Evolutionary conservation across 2,888 invertebrate genomes (phyloP).

Genomic region (Drosophila fulvimacula): DNA sequence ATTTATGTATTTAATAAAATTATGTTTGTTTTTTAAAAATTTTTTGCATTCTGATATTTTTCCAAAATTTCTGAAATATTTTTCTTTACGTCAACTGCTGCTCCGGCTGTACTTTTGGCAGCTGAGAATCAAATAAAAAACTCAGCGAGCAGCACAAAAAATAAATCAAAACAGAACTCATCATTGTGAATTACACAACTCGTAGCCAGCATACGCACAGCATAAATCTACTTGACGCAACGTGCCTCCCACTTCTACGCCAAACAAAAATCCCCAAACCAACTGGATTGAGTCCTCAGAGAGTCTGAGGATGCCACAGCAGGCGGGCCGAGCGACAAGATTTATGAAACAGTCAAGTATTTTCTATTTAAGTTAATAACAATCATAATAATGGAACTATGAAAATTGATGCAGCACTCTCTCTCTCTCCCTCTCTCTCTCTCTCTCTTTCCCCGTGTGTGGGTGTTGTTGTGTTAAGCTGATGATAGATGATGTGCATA

Average conservation of each 20-base stretch:
- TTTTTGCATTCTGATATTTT: background rate
- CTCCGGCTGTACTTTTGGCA: constrained; percentile 1
- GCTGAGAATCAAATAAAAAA: constrained; percentile 9
- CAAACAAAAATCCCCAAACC: constrained; percentile 1
- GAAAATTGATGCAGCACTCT: constrained; percentile 72
- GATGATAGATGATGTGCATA: constrained; percentile 80
- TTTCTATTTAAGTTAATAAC: constrained; percentile 83
- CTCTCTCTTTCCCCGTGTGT: constrained; percentile 6
- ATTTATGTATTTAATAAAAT: background rate
- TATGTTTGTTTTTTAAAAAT: background rate
- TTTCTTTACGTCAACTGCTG: background rate
- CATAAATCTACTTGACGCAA: constrained; percentile 73
- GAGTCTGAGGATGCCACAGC: constrained; percentile 39
- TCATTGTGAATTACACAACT: constrained; percentile 56
- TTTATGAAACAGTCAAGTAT: constrained; percentile 81
- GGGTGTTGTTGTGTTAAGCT: constrained; percentile 39
- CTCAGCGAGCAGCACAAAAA: constrained; percentile 19
- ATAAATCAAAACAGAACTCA: constrained; percentile 70
- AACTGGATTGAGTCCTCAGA: constrained; percentile 14
- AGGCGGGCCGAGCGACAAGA: constrained; percentile 59
- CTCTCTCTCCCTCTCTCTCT: background rate
- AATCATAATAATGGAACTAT: constrained; percentile 82
- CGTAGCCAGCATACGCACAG: constrained; percentile 33
- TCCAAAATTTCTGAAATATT: background rate
- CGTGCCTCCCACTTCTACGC: constrained; percentile 48